phyloP scores from a whole-genome alignment of 2,113 vertebrate genomes.

The Cairina moschata region DNA sequence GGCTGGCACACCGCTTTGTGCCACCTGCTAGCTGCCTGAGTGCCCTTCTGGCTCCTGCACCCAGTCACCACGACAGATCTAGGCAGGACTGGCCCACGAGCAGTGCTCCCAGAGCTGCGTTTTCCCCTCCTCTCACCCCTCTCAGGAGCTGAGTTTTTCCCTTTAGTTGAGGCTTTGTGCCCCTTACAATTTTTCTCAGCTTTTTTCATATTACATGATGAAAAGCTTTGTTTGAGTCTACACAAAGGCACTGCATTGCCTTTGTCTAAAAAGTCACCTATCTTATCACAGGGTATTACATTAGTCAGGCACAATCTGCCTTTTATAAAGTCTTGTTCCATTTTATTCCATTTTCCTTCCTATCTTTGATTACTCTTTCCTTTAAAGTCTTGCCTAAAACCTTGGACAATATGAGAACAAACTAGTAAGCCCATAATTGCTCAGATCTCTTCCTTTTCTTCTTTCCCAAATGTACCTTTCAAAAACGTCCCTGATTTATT shows the following conservation, averaged over 20 bases:
- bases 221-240: background rate
- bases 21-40: background rate
- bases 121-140: background rate
- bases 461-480: background rate
- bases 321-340: background rate
- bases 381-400: constrained; percentile 15
- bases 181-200: background rate
- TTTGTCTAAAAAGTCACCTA: background rate
- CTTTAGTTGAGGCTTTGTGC: background rate
- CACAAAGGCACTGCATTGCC: background rate
- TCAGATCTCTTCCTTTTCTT: constrained; percentile 2
- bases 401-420: background rate
- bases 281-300: background rate
- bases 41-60: background rate
- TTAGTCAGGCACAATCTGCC: background rate
- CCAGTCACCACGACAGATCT: background rate
- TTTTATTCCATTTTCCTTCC: background rate
- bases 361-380: background rate
- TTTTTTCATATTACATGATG: background rate
- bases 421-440: background rate
- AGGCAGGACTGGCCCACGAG: background rate
- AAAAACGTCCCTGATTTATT: background rate
- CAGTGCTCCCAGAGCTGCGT: background rate
- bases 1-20: background rate
- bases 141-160: background rate